Percentiles rank a stretch among this genome's conserved stretches.
These are phyloP conservation scores for Lophotriccus pileatus DNA, from an alignment of 2,797 vertebrate genomes.

Conservation along the genomic window DNA sequence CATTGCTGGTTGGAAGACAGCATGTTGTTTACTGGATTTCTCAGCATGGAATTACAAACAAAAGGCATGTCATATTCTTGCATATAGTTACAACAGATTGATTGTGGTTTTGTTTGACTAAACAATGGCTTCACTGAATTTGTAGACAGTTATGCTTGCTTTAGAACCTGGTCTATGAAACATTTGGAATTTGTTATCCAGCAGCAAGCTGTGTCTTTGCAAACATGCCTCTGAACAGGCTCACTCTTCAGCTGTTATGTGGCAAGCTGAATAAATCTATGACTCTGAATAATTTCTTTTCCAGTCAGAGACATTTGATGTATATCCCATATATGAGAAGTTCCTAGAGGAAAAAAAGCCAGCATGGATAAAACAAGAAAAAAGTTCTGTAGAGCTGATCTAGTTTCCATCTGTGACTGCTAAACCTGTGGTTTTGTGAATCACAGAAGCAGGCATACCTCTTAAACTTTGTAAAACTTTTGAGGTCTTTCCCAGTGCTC, in stretches of 20 bases:
- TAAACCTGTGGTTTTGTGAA: neutral
- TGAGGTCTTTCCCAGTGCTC: fast-evolving
- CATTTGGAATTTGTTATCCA: neutral
- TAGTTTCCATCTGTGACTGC: neutral
- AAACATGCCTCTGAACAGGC: neutral
- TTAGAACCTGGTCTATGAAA: neutral
- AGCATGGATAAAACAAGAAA: neutral
- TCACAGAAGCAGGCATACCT: neutral
- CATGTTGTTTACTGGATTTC: neutral
- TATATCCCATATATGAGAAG: neutral
- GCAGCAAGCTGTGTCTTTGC: neutral
- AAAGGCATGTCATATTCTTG: neutral
- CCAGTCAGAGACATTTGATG: neutral
- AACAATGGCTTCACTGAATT: neutral
- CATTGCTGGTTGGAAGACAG: neutral
- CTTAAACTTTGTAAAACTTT: neutral
- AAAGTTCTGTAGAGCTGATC: neutral
- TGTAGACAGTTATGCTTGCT: neutral
- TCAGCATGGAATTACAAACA: neutral
- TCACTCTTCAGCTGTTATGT: neutral
- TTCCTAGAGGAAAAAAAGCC: neutral
- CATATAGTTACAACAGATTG: neutral
- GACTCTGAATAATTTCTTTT: neutral
- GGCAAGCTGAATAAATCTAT: neutral
- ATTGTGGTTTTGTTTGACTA: neutral